Evolutionary conservation across 2,797 vertebrate species (phyloP).

Genomic region (Austrolebias charrua): DNA sequence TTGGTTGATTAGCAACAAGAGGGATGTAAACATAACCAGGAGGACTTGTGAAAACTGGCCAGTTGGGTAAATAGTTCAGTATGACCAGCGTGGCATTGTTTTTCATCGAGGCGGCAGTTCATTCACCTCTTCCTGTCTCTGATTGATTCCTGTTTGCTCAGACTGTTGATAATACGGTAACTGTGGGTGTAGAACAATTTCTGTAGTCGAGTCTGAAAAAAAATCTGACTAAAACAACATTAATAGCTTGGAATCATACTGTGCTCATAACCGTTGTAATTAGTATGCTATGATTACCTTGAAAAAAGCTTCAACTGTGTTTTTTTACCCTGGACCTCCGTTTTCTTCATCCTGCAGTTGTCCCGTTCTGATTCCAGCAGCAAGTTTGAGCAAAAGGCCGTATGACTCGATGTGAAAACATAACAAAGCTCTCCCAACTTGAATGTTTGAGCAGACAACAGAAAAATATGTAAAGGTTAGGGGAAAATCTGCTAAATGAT

Average conservation of each 20-base stretch:
- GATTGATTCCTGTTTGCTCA: slow-evolving; percentile 10
- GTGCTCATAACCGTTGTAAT: not conserved
- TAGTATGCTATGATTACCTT: too few relatives aligned
- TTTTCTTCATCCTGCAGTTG: too few relatives aligned
- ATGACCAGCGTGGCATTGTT: not conserved
- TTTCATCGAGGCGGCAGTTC: not conserved
- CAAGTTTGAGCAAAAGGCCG: too few relatives aligned
- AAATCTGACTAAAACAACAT: not conserved
- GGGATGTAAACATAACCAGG: slow-evolving; percentile 9
- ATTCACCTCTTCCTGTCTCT: slow-evolving; percentile 4
- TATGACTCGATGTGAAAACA: too few relatives aligned
- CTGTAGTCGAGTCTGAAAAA: not conserved
- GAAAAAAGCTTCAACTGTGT: too few relatives aligned
- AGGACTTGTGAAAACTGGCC: slow-evolving; percentile 4
- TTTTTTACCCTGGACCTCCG: too few relatives aligned
- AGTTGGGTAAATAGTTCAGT: not conserved
- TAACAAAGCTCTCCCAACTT: too few relatives aligned
- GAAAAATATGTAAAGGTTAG: too few relatives aligned
- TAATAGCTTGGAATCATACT: not conserved
- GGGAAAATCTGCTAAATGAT: too few relatives aligned
- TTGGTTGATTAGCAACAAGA: slow-evolving; percentile 11
- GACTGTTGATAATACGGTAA: not conserved
- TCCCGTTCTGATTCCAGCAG: too few relatives aligned
- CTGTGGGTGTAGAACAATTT: not conserved
- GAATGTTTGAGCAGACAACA: too few relatives aligned